These are phyloP conservation scores for Sebastes matsubarae DNA, from an alignment of 2,797 vertebrate genomes.

Conservation along the genomic window DNA sequence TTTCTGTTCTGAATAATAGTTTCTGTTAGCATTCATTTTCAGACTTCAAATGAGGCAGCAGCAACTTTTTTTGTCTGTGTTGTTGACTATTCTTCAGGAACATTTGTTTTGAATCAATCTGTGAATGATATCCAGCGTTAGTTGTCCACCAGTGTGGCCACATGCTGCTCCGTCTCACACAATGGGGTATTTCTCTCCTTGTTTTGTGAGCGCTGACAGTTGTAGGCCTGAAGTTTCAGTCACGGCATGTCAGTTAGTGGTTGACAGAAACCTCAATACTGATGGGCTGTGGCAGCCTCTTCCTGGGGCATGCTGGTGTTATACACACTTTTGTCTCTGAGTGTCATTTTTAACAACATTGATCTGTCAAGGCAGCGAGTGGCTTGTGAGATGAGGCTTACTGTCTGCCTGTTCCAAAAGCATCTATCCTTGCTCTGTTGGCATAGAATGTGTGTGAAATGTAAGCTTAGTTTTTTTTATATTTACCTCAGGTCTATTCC, in stretches of 20 bases:
- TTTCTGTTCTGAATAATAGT: not conserved
- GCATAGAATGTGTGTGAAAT: slow-evolving; percentile 11
- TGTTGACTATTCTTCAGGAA: not conserved
- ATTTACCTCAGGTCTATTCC: not conserved
- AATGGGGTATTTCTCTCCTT: slow-evolving; percentile 15
- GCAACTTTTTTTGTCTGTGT: not conserved
- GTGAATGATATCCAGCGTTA: not conserved
- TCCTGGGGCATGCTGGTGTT: slow-evolving; percentile 34
- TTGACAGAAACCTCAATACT: slow-evolving; percentile 43
- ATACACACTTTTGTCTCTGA: slow-evolving; percentile 31
- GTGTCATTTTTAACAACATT: slow-evolving; percentile 65
- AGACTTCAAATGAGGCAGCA: not conserved
- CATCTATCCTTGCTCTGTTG: slow-evolving; percentile 17
- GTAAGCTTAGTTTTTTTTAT: slow-evolving; percentile 8
- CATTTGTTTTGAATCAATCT: slow-evolving; percentile 12
- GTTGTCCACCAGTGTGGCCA: not conserved
- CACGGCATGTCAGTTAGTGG: slow-evolving; percentile 48
- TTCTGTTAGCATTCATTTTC: not conserved
- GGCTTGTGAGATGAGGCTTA: slow-evolving; percentile 28
- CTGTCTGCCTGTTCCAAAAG: slow-evolving; percentile 17
- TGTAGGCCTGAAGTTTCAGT: slow-evolving; percentile 46
- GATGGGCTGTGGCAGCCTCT: slow-evolving; percentile 59
- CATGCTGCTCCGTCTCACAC: slow-evolving; percentile 24
- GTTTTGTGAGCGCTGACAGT: slow-evolving; percentile 49
- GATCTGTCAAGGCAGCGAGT: slow-evolving; percentile 49